Evolutionary conservation across 2,888 invertebrate species (phyloP).

Genomic region (Oligia strigilis): DNA sequence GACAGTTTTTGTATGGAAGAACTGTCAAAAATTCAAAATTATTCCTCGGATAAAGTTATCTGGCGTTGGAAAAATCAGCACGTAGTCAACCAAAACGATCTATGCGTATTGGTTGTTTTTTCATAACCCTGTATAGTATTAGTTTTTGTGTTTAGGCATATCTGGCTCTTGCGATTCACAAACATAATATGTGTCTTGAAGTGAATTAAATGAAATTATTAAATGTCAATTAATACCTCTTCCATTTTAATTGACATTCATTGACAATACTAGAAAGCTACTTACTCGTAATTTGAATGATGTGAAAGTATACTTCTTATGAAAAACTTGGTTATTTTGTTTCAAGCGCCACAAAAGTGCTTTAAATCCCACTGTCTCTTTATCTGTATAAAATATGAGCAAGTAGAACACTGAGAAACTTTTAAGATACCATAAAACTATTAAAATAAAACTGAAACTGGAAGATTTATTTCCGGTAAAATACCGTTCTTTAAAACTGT

Average conservation of each 20-base stretch:
- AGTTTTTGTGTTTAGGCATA: not conserved
- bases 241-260: not conserved
- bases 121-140: not conserved
- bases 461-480: slow-evolving; percentile 43
- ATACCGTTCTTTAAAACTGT: slow-evolving; percentile 38
- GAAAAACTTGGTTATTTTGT: not conserved
- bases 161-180: too few relatives aligned
- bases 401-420: slow-evolving; percentile 47
- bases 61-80: too few relatives aligned
- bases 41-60: too few relatives aligned
- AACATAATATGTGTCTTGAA: too few relatives aligned
- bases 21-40: too few relatives aligned
- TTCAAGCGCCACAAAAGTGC: slow-evolving; percentile 12
- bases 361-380: slow-evolving; percentile 30
- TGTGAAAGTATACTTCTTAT: not conserved
- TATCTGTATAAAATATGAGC: slow-evolving; percentile 51
- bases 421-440: slow-evolving; percentile 54
- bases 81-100: not conserved
- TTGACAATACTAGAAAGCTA: not conserved
- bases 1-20: too few relatives aligned
- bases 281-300: not conserved
- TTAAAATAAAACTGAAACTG: slow-evolving; percentile 49
- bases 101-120: not conserved
- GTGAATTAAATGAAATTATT: too few relatives aligned
- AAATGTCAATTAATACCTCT: not conserved